A percentile compares a stretch with the other conserved stretches of the same genome.
Conservation (phyloP, 2,797 vertebrate species). For the Salarias fasciatus region DNA sequence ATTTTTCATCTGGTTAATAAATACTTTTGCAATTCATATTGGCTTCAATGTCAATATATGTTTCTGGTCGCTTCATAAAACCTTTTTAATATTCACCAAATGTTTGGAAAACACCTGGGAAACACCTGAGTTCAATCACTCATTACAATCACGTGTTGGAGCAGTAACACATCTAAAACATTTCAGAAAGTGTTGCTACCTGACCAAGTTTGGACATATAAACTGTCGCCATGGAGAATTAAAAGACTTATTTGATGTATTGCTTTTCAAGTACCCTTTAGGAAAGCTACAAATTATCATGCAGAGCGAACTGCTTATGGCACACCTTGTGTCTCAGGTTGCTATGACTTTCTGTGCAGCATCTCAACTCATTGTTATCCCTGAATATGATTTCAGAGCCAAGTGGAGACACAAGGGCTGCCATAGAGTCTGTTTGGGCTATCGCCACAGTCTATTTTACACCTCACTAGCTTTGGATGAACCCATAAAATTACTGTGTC, state of each 20-base stretch:
- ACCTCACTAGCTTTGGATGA: constrained; percentile 82
- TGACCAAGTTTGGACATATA: too few species aligned
- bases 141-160: too few species aligned
- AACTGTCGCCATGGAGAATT: constrained; percentile 7
- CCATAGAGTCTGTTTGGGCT: constrained; percentile 65
- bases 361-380: constrained; percentile 66
- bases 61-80: too few species aligned
- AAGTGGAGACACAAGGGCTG: constrained; percentile 64
- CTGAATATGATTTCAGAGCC: constrained; percentile 72
- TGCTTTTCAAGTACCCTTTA: constrained; percentile 21
- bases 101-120: too few species aligned
- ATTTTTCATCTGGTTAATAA: too few species aligned
- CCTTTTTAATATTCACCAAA: too few species aligned
- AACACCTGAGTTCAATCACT: too few species aligned
- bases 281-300: constrained; percentile 30
- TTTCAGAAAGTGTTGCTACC: too few species aligned
- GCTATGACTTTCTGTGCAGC: constrained; percentile 39
- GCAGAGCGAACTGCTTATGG: constrained; percentile 37
- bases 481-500: constrained; percentile 70
- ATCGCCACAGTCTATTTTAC: constrained; percentile 81
- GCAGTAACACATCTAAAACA: too few species aligned
- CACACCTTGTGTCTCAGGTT: constrained; percentile 19
- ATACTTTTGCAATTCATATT: too few species aligned
- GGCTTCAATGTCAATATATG: too few species aligned
- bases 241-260: constrained; percentile 14